Evolutionary conservation across 1,140 invertebrate species (phyloP), one percentile per base, ranked within the genome.

Genomic region (Oppia nitens): DNA sequence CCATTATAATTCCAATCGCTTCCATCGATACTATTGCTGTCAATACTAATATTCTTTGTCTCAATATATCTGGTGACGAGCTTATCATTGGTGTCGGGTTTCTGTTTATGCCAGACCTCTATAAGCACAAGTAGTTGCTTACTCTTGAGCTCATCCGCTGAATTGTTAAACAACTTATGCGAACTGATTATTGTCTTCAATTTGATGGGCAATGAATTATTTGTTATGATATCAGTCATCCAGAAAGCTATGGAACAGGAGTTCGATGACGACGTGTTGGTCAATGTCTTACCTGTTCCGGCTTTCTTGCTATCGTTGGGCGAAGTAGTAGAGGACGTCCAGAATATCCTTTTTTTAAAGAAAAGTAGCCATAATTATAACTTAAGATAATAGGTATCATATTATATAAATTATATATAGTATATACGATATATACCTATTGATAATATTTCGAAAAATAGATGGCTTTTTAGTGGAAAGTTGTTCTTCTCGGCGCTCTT

Each of bases 201-300:
- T 50, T 48, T 56, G 17, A 61, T 26, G 12, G 54, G 27, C 21
- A 59, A 27, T 14, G 28, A 14, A 23, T 23, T 29, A 24, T 58
- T 55, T 14, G 23, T 28, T 21, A 57, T 49, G 3, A 40, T 55
- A 11, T 60, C 49, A 25, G 56, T 51, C 25, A 55, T 47, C 60
- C 60, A 62, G 29, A 61, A 62, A 6, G 45, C 60, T 45, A 62
- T 47, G 9, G 47, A 40, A 59, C 60, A 62, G 6, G 49, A 61
- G 21, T 21, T 40, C 47, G 60, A 17, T 25, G 47, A 55, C 28
- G 47, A 45, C n/a, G n/a, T n/a, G n/a, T n/a, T n/a, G n/a, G n/a
- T n/a, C n/a, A n/a, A n/a, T n/a, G n/a, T n/a, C n/a, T n/a, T n/a
- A n/a, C n/a, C n/a, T n/a, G n/a, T n/a, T n/a, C n/a, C n/a, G n/a